Conservation (phyloP, 1,140 invertebrate species). For the Steinernema khuongi region DNA sequence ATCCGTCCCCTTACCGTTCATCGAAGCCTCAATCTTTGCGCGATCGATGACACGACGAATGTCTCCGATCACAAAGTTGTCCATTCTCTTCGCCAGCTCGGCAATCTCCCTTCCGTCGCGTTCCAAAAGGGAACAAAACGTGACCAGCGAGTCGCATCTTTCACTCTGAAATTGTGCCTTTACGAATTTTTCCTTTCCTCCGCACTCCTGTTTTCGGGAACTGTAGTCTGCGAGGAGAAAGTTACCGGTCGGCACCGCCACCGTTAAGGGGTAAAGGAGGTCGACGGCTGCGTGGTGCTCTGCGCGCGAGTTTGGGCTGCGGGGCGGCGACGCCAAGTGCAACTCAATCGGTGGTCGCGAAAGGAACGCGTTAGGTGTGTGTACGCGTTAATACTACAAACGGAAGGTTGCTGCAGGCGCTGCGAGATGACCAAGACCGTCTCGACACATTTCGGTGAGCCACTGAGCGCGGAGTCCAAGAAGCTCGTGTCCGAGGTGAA, state of each 20-base stretch:
- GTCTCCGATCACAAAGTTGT: slow-evolving; percentile 7
- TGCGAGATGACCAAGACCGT: slow-evolving; percentile 28
- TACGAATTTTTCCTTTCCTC: too few relatives aligned
- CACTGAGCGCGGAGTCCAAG: slow-evolving; percentile 48
- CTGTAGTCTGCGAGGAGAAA: too few relatives aligned
- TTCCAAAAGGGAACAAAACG: not conserved
- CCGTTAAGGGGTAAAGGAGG: slow-evolving; percentile 10
- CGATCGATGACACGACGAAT: not conserved
- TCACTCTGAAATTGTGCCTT: slow-evolving; percentile 1
- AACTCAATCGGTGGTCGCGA: not conserved
- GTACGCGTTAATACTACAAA: not conserved
- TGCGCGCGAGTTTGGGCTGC: not conserved
- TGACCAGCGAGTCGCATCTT: not conserved
- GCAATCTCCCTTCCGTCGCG: not conserved
- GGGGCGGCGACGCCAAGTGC: slow-evolving; percentile 5
- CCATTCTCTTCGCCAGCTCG: not conserved
- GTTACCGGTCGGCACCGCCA: slow-evolving; percentile 3
- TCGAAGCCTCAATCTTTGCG: not conserved
- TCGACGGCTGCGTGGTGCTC: not conserved
- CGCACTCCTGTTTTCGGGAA: not conserved
- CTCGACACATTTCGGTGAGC: slow-evolving; percentile 48
- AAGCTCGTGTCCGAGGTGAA: slow-evolving; percentile 57
- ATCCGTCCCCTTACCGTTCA: not conserved
- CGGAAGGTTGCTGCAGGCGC: not conserved
- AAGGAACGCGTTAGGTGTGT: not conserved